Conservation (phyloP, 2,113 vertebrate genomes). For the Neolamprologus falcicula region DNA sequence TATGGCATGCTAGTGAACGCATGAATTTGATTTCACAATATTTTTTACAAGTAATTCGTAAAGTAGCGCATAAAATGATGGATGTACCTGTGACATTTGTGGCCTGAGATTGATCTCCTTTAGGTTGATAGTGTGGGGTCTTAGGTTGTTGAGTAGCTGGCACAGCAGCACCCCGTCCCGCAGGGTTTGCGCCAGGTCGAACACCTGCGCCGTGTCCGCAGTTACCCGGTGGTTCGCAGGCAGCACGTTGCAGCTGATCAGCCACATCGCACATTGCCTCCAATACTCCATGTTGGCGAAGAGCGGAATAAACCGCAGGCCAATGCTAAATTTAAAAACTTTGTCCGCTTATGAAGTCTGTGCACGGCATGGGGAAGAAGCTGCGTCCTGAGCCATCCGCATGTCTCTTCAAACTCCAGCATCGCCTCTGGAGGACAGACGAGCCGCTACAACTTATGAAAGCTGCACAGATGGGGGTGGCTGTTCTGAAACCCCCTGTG, state of each 20-base stretch:
- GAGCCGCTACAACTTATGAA: neutral
- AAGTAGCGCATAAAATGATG: neutral
- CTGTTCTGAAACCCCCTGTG: neutral
- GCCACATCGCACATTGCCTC: slow-evolving; percentile 87
- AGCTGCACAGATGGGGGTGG: neutral
- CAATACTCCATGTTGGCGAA: slow-evolving; percentile 78
- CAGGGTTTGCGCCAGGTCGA: slow-evolving; percentile 88
- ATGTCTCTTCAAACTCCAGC: neutral
- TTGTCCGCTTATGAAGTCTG: neutral
- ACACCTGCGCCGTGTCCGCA: slow-evolving; percentile 85
- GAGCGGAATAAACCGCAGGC: neutral
- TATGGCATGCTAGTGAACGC: neutral
- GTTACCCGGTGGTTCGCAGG: slow-evolving; percentile 85
- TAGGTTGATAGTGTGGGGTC: slow-evolving; percentile 79
- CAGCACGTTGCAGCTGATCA: slow-evolving; percentile 87
- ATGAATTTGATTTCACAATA: neutral
- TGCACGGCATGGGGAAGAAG: neutral
- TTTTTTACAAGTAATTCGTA: neutral
- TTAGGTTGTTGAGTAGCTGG: slow-evolving; percentile 88
- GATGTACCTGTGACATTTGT: slow-evolving; percentile 88
- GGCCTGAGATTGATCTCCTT: slow-evolving; percentile 89
- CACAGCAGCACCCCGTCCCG: slow-evolving; percentile 89
- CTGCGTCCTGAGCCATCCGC: neutral
- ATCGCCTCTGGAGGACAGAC: neutral
- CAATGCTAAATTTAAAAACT: neutral